phyloP scores from a whole-genome alignment of 2,888 invertebrate species.

The Agriopis marginaria region DNA sequence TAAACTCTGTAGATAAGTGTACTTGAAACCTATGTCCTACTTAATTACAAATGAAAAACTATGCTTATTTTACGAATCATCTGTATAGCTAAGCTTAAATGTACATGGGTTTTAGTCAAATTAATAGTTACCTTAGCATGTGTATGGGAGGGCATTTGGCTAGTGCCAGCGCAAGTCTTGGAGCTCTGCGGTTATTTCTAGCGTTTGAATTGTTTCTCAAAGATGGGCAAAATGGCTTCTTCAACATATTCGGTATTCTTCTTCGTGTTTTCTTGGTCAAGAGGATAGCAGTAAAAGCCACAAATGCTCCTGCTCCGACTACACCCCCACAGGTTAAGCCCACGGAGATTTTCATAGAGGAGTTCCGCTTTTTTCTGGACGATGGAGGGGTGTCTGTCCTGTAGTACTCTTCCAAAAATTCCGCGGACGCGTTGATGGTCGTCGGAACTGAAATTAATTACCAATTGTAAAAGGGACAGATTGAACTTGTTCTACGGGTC shows the following conservation, averaged over 20 bases:
- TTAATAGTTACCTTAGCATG: constrained; percentile 70
- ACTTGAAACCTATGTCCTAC: no score
- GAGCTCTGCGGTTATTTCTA: constrained; percentile 80
- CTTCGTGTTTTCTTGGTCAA: constrained; percentile 84
- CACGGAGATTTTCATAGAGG: constrained; percentile 82
- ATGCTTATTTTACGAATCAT: no score
- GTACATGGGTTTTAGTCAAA: not conserved
- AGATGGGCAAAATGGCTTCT: constrained; percentile 81
- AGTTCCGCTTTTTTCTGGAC: constrained; percentile 75
- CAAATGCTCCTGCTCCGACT: constrained; percentile 85
- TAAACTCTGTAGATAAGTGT: no score
- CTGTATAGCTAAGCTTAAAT: no score
- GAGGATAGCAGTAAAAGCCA: constrained; percentile 88
- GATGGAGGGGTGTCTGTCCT: constrained; percentile 76
- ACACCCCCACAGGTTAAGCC: constrained; percentile 77
- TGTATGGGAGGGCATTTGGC: constrained; percentile 81
- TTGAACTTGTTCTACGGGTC: no score
- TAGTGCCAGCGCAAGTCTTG: constrained; percentile 73
- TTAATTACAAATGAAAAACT: no score
- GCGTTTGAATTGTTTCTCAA: constrained; percentile 68
- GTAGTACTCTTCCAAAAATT: constrained; percentile 88
- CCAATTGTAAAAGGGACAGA: no score
- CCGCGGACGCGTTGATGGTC: constrained; percentile 86
- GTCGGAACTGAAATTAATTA: constrained; percentile 75
- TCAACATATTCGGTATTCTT: constrained; percentile 75